Evolutionary conservation across 2,888 invertebrate genomes (phyloP), one percentile per base, ranked within the genome.

Genomic region (Trichopoda pennipes): DNA sequence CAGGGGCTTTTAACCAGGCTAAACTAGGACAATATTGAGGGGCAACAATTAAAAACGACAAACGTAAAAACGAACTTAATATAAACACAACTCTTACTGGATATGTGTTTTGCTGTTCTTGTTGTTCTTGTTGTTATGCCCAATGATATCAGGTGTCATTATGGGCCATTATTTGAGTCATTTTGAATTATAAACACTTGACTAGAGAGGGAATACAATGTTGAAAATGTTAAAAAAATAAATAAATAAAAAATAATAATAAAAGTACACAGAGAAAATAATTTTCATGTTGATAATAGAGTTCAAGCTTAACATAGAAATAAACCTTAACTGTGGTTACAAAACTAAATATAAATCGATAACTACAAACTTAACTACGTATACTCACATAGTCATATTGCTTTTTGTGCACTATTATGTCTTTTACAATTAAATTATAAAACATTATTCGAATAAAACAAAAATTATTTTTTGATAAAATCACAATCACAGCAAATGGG

Each of bases 141-240:
- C 69, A 66, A 80, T 69, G 53, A 88, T 89, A 89, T 89, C 89
- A 90, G 90, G 90, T 89, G 90, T 89, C 89, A 88, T 87, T 88
- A 88, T 76, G 79, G 82, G 72, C 87, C 87, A 87, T 87, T 88
- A 90, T 90, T 89, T 88, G 86, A 90, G 89, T 89, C 89, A 87
- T 85, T 86, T 87, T 85, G 84, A 82, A 90, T 89, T 89, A 90
- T 85, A 85, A 85, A 85, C 86, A 85, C 85, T 85, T 85, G 85
- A 89, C 85, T 89, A 85, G 88, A 89, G 85, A 76, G 47, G 84
- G 83, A 73, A 80, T 81, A 81, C 80, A 84, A 73, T 79, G 83
- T 81, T 72, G 75, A 70, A 79, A 60, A 56, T 51, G 35, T 51
- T n/a, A 1, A 60, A 61, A 28, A 44, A 51, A 42, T 1, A 35